Conservation (phyloP, 2,797 vertebrate species). For the Eidolon dupreanum region DNA sequence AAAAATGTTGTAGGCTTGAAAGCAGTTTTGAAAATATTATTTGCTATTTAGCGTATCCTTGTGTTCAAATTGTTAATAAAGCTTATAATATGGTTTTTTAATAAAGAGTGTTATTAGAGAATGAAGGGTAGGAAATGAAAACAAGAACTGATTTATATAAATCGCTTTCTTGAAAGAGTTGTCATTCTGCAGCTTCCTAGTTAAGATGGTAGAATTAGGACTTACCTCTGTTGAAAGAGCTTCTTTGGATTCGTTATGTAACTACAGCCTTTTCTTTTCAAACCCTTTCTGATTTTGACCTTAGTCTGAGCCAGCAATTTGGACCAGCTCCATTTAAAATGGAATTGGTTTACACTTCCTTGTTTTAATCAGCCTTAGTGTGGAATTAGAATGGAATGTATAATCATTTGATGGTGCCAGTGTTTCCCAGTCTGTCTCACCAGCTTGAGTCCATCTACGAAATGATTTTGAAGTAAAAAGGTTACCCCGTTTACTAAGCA, state of each 20-base stretch:
- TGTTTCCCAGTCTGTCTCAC: slow-evolving; percentile 51
- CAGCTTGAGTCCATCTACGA: slow-evolving; percentile 21
- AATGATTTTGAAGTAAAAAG: slow-evolving; percentile 36
- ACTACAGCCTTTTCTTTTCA: neutral
- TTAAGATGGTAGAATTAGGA: neutral
- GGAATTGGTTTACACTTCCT: slow-evolving; percentile 13
- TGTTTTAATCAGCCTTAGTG: slow-evolving; percentile 67
- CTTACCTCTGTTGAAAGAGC: neutral
- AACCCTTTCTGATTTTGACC: slow-evolving; percentile 45
- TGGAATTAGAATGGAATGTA: neutral
- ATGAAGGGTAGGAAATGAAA: slow-evolving; percentile 18
- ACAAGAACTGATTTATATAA: neutral
- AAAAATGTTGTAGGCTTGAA: neutral
- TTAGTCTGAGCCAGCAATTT: slow-evolving; percentile 56
- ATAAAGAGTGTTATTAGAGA: neutral
- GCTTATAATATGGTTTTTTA: neutral
- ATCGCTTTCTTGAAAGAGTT: neutral
- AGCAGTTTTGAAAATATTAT: neutral
- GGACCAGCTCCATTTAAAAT: slow-evolving; percentile 63
- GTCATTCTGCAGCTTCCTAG: neutral
- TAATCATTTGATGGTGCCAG: slow-evolving; percentile 1
- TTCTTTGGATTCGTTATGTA: neutral
- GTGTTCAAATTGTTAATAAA: slow-evolving; percentile 18
- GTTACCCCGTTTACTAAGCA: slow-evolving; percentile 40
- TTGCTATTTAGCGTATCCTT: neutral